Percentiles rank a stretch among this genome's conserved stretches.
phyloP scores from a whole-genome alignment of 2,888 invertebrate species.

The Pyralis farinalis region DNA sequence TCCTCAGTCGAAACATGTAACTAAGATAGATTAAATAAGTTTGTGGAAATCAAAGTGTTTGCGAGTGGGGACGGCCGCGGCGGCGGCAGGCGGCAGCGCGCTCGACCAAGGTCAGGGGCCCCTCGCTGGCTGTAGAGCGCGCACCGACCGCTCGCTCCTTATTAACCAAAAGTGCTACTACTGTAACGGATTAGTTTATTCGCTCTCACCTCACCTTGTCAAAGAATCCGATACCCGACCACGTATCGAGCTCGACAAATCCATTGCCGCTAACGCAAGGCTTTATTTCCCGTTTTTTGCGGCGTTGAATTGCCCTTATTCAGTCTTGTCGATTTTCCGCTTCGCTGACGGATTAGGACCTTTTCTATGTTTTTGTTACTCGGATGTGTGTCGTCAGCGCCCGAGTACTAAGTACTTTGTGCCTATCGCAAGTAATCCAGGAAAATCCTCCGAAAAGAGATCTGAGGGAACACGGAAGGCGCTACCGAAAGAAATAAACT shows the following conservation, averaged over 20 bases:
- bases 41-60: conserved; percentile 55
- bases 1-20: conserved; percentile 13
- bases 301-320: background rate
- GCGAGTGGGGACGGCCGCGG: conserved; percentile 26
- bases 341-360: background rate
- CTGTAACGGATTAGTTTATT: conserved; percentile 10
- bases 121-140: conserved; percentile 30
- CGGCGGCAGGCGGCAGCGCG: conserved; percentile 22
- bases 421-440: background rate
- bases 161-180: conserved; percentile 12
- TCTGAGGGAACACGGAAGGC: background rate
- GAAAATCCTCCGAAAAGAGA: background rate
- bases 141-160: conserved; percentile 11
- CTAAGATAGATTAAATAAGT: conserved; percentile 46
- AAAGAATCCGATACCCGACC: background rate
- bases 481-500: background rate
- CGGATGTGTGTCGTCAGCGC: background rate
- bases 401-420: background rate
- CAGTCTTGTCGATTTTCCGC: conserved; percentile 1
- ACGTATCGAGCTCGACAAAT: conserved; percentile 3
- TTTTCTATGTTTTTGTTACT: background rate
- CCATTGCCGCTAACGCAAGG: background rate
- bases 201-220: conserved; percentile 8
- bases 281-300: background rate
- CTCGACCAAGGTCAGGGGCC: conserved; percentile 68